Base-by-base conservation (phyloP, 2,888 invertebrate genomes). In the Neoaliturus tenellus region DNA sequence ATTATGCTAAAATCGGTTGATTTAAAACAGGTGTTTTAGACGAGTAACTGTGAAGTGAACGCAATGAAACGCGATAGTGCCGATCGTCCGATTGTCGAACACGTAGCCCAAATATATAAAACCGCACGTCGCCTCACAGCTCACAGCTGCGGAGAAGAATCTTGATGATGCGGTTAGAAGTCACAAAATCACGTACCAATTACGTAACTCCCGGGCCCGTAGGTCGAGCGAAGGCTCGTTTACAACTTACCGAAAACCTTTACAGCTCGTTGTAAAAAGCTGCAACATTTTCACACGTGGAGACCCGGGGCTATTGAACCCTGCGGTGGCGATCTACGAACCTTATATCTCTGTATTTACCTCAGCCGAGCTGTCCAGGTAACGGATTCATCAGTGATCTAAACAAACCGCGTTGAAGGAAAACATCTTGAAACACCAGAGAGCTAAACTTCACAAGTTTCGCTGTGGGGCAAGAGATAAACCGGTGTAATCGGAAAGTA, bases 271-370 rank as follows among this genome's bases (percentile, higher is more conserved):
- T 75, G 73, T 75, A 75, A 75, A 75, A 23, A 44, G 44, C 41
- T 75, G 73, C 73, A 75, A 75, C 73, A 75, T 75, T 75, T 75
- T 75, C 73, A 75, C 73, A 75, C 73, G 73, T 75, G 73, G 44
- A 3, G 41, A 17, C n/a, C 35, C 35, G 17, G n/a, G 51, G 51
- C n/a, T 51, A n/a, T 51, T 51, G 51, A 51, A 6, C 51, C 51
- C 51, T 4, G 4, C 51, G 51, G n/a, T n/a, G 17, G 20, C 17
- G 14, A 10, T 41, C 41, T 41, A 6, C 51, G 6, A n/a, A 10
- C 20, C 51, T 51, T 51, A 10, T 17, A 51, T n/a, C 51, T 51
- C 17, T n/a, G n/a, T 51, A 51, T 51, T 51, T 51, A 51, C 51
- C 14, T 8, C 5, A 10, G 51, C 51, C 17, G 51, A 51, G 4